Conservation (phyloP, 2,797 vertebrate genomes). For the Loris lydekkerianus region DNA sequence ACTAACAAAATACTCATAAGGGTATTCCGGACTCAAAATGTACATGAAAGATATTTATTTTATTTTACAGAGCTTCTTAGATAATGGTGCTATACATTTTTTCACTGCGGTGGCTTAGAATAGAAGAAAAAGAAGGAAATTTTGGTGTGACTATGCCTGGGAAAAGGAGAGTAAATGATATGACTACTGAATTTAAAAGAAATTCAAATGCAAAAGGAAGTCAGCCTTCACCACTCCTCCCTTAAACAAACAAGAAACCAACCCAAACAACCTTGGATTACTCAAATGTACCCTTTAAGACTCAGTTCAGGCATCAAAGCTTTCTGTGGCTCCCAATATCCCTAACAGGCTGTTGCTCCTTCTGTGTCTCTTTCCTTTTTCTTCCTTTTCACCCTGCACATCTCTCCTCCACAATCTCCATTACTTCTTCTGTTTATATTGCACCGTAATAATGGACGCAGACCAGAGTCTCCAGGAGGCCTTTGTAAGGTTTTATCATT, state of each 20-base stretch:
- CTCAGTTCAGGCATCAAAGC: background rate
- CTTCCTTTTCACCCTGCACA: background rate
- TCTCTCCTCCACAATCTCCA: background rate
- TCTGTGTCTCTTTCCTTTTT: background rate
- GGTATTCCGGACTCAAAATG: conserved; percentile 35
- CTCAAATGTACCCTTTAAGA: background rate
- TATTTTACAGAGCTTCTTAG: conserved; percentile 48
- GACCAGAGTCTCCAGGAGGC: background rate
- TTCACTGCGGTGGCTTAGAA: background rate
- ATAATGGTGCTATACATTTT: background rate
- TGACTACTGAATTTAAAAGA: conserved; percentile 21
- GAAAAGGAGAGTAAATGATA: conserved; percentile 12
- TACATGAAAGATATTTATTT: background rate
- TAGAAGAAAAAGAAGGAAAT: background rate
- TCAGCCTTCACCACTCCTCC: background rate
- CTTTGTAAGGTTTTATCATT: conserved; percentile 40
- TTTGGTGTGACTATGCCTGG: background rate
- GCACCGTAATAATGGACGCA: background rate
- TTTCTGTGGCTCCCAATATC: background rate
- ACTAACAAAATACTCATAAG: background rate
- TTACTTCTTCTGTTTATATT: background rate
- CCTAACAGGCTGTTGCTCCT: background rate
- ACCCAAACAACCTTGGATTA: background rate
- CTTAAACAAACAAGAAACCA: conserved; percentile 39
- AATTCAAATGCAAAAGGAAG: background rate